Base-by-base conservation (phyloP, 2,888 invertebrate species). In the Cheiracanthium punctorium region DNA sequence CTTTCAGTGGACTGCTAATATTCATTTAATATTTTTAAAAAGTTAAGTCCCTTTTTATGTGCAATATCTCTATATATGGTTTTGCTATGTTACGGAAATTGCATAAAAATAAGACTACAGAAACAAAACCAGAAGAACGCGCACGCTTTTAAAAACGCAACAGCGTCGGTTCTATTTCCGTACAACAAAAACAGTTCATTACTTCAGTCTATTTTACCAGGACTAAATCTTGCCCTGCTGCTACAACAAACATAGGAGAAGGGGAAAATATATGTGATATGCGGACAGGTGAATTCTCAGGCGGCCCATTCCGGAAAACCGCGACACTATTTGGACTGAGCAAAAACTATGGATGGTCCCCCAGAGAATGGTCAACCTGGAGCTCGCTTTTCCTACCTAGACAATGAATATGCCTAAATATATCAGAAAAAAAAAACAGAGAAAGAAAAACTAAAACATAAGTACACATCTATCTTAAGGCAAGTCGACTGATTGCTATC, bases 401-500 rank as follows among this genome's bases (percentile, higher is more conserved):
- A 58, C 69, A 10, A 7, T 69, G 69, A 28, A 33, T 33, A 33
- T n/a, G 20, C 1, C 37, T n/a, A 29, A 67, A 32, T n/a, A 37
- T 33, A 33, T 5, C 17, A 20, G 17, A 1, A 67, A 67, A 7
- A 30, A 67, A 29, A n/a, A 67, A 24, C 20, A 24, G 29, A 4
- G 24, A 28, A 24, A 67, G 20, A 67, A 32, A 33, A 69, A 69
- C 17, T 0, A 4, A 37, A 33, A 17, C 32, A 69, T 10, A 30
- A 32, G 12, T 67, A 30, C 32, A 20, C 12, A 29, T 20, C n/a
- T 32, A 77, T 77, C 77, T 77, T 65, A 85, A 79, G 28, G 41
- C 65, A 24, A 52, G 72, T 29, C 74, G 52, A 65, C 32, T 79
- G 84, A 85, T 85, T 85, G 79, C 74, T 58, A 74, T 73, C 33